These are phyloP conservation scores for Toxonevra muliebris DNA, from an alignment of 2,888 invertebrate species.

Conservation along the genomic window DNA sequence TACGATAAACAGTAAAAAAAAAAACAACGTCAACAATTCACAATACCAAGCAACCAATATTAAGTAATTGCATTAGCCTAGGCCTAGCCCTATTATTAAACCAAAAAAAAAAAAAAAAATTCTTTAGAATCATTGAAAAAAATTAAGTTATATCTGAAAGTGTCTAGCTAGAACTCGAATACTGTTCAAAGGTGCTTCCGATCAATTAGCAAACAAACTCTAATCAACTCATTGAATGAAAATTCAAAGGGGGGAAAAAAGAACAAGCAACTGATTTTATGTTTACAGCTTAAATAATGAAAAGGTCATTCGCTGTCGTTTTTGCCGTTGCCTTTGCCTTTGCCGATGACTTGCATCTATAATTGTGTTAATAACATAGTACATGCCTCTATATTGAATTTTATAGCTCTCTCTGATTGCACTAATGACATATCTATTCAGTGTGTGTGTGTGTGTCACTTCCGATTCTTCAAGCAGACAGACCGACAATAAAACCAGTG, in stretches of 20 bases:
- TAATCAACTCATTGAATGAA: background rate
- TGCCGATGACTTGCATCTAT: background rate
- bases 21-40: too few relatives aligned
- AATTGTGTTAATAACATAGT: too few relatives aligned
- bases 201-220: conserved; percentile 6
- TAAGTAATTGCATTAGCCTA: too few relatives aligned
- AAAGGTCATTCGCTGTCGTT: background rate
- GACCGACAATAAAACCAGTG: background rate
- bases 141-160: background rate
- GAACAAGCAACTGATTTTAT: too few relatives aligned
- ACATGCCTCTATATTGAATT: background rate
- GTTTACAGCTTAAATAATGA: too few relatives aligned
- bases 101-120: too few relatives aligned
- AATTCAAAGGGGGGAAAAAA: too few relatives aligned
- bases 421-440: conserved; percentile 1
- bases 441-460: background rate
- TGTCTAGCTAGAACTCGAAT: too few relatives aligned
- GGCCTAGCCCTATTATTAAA: too few relatives aligned
- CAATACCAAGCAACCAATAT: too few relatives aligned
- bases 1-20: background rate
- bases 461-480: background rate
- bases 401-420: background rate
- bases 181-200: background rate
- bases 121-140: conserved; percentile 8
- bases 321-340: too few relatives aligned